Conservation (phyloP, 1,140 invertebrate genomes). For the Amyelois transitella region DNA sequence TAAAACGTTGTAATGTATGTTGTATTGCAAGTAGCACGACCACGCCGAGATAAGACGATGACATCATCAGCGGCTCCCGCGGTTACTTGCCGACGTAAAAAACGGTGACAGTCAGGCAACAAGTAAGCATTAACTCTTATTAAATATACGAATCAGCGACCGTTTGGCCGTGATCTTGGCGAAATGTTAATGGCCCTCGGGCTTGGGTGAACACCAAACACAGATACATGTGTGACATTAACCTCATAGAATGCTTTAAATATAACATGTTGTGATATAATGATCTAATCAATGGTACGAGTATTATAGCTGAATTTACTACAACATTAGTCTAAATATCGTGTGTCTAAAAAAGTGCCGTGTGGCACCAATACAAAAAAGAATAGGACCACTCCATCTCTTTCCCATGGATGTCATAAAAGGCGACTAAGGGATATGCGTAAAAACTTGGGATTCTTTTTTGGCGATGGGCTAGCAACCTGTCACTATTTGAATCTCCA, state of each 20-base stretch:
- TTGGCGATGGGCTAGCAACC: too few species aligned
- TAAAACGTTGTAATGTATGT: slow-evolving; percentile 1
- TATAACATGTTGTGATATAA: too few species aligned
- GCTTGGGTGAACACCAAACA: background rate
- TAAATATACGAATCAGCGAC: slow-evolving; percentile 41
- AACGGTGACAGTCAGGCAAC: slow-evolving; percentile 21
- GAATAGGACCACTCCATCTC: too few species aligned
- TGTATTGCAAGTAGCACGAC: slow-evolving; percentile 10
- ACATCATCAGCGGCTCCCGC: slow-evolving; percentile 37
- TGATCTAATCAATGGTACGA: too few species aligned
- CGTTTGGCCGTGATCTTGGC: slow-evolving; percentile 61
- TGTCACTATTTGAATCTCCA: too few species aligned
- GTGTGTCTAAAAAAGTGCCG: too few species aligned
- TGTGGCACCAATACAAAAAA: too few species aligned
- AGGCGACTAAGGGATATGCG: too few species aligned
- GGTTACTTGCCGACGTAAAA: slow-evolving; percentile 32
- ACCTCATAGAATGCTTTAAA: background rate
- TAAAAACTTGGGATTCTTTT: too few species aligned
- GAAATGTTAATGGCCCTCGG: slow-evolving; percentile 30
- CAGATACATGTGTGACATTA: background rate
- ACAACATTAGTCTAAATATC: too few species aligned
- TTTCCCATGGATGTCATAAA: too few species aligned
- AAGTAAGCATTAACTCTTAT: slow-evolving; percentile 35
- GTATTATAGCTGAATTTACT: too few species aligned
- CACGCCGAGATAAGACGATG: slow-evolving; percentile 30